Conservation (phyloP, 2,797 vertebrate genomes). For the Carcharodon carcharias region DNA sequence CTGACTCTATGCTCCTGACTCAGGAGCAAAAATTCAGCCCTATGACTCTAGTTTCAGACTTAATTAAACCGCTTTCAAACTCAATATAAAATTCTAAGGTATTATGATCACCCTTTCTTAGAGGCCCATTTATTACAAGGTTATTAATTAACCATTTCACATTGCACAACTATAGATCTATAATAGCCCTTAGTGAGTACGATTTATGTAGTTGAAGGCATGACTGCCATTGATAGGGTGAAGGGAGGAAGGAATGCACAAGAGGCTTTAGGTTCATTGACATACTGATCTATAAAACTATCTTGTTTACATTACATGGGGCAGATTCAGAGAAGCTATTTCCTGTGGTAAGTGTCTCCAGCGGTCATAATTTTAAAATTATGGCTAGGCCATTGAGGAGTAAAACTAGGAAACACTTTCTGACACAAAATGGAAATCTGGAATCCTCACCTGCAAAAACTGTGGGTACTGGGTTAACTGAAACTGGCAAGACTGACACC, state of each 20-base stretch:
- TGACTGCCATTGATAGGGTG: background rate
- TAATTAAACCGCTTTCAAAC: too few species aligned
- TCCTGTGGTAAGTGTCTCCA: background rate
- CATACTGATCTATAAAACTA: too few species aligned
- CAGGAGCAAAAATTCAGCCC: too few species aligned
- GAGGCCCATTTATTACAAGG: too few species aligned
- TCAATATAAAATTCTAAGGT: too few species aligned
- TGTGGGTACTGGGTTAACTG: background rate
- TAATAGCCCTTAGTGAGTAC: background rate
- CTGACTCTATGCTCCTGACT: too few species aligned
- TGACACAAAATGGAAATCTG: background rate
- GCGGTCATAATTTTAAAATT: background rate
- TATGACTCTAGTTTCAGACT: too few species aligned
- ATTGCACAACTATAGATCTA: too few species aligned
- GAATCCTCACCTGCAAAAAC: background rate
- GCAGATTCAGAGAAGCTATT: too few species aligned
- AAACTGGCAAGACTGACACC: background rate
- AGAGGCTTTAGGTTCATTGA: background rate
- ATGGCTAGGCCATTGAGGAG: background rate
- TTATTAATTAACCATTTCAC: too few species aligned
- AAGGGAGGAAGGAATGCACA: background rate
- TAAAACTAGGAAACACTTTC: background rate
- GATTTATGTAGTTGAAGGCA: background rate
- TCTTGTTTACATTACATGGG: too few species aligned
- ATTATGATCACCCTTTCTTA: too few species aligned